A percentile compares a stretch with the other conserved stretches of the same genome.
Conservation (phyloP, 2,888 invertebrate species). For the Eueremaeus valkanovi region DNA sequence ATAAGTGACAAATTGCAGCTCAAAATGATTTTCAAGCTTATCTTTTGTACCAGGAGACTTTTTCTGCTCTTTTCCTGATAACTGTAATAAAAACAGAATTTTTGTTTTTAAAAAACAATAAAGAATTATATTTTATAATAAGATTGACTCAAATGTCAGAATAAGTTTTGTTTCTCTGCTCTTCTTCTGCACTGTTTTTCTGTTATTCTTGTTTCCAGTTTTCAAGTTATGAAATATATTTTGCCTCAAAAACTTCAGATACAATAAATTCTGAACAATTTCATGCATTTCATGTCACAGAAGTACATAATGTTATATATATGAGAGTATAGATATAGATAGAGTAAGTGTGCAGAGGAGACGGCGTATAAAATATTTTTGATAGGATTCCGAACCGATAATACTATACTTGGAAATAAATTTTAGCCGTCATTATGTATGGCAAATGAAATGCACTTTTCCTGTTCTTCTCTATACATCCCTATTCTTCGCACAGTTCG, state of each 20-base stretch:
- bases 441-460: constrained; percentile 30
- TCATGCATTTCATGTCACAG: constrained; percentile 1
- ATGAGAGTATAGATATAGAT: too few species aligned
- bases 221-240: neutral
- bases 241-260: constrained; percentile 3
- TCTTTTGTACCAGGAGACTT: too few species aligned
- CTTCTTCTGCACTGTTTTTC: neutral
- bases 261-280: constrained; percentile 1
- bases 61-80: too few species aligned
- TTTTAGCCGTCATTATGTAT: neutral
- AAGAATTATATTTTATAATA: neutral
- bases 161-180: neutral
- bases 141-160: constrained; percentile 1
- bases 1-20: neutral
- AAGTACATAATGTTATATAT: too few species aligned
- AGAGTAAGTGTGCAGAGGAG: too few species aligned
- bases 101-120: neutral
- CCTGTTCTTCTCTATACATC: neutral
- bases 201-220: neutral
- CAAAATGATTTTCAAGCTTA: neutral
- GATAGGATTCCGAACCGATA: neutral
- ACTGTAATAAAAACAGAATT: neutral
- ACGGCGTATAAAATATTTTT: too few species aligned
- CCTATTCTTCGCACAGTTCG: too few species aligned
- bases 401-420: neutral